A percentile compares a stretch with the other conserved stretches of the same genome.
Conservation (phyloP, 2,113 vertebrate genomes). For the Anhinga rufa region DNA sequence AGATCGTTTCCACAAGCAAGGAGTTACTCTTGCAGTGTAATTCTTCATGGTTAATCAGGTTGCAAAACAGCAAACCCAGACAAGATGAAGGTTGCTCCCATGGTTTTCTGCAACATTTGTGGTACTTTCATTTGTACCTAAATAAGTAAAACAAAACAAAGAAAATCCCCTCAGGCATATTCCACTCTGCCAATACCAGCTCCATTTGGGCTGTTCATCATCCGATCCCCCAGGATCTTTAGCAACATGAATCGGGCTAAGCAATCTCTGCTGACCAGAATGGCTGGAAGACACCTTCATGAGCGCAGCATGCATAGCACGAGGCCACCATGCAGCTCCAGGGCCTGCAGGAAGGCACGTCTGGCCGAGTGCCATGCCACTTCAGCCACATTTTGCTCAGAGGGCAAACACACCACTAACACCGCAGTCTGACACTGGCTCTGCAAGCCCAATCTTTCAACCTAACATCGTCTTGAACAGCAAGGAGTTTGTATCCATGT, state of each 20-base stretch:
- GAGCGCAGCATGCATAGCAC: fast-evolving
- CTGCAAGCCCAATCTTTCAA: background rate
- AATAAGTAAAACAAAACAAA: background rate
- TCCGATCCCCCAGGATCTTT: background rate
- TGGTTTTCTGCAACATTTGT: background rate
- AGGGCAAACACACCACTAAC: background rate
- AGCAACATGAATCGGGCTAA: background rate
- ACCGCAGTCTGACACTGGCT: background rate
- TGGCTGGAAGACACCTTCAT: background rate
- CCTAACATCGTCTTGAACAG: background rate
- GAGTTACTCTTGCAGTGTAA: background rate
- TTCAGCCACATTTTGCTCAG: fast-evolving
- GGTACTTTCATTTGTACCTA: background rate
- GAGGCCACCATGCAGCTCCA: background rate
- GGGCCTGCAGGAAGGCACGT: fast-evolving
- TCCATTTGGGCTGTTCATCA: background rate
- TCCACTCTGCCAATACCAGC: background rate
- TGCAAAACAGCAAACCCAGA: background rate
- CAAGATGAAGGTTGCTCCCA: background rate
- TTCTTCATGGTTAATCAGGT: background rate
- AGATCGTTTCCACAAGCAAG: background rate
- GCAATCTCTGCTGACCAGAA: background rate
- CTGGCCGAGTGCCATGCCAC: fast-evolving
- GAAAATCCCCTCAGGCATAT: background rate
- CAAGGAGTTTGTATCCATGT: background rate